phyloP scores from a whole-genome alignment of 2,113 vertebrate genomes.

The Lanius ludovicianus region DNA sequence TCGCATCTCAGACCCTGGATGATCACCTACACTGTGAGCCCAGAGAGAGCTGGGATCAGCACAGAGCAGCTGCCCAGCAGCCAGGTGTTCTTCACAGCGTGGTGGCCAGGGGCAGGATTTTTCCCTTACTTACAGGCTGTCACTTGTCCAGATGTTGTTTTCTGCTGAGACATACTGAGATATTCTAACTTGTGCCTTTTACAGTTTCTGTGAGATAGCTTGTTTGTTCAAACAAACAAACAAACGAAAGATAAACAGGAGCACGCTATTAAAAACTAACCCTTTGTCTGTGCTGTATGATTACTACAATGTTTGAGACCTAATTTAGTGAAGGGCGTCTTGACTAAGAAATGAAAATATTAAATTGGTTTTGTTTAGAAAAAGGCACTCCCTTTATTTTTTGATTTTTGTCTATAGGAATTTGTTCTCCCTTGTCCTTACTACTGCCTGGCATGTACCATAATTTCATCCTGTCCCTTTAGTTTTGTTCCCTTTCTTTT shows the following conservation, averaged over 20 bases:
- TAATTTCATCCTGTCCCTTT: constrained; percentile 63
- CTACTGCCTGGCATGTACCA: constrained; percentile 44
- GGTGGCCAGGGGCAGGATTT: background rate
- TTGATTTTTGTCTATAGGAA: constrained; percentile 28
- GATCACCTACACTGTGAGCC: background rate
- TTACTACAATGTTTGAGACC: background rate
- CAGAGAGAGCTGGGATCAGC: background rate
- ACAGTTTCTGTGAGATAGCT: background rate
- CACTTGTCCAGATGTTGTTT: background rate
- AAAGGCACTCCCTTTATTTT: constrained; percentile 42
- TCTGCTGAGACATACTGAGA: background rate
- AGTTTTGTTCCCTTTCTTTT: constrained; percentile 70
- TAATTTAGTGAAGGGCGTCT: constrained; percentile 20
- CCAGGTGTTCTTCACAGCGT: background rate
- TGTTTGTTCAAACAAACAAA: background rate
- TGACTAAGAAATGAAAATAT: background rate
- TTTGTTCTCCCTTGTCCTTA: constrained; percentile 58
- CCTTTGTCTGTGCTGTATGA: background rate
- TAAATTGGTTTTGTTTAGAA: constrained; percentile 48
- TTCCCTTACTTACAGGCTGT: background rate
- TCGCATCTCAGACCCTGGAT: background rate
- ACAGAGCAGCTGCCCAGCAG: background rate
- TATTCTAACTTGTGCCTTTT: background rate
- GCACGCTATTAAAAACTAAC: background rate
- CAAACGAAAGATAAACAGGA: background rate